phyloP scores from a whole-genome alignment of 2,888 invertebrate species.

The Sepiola atlantica region DNA sequence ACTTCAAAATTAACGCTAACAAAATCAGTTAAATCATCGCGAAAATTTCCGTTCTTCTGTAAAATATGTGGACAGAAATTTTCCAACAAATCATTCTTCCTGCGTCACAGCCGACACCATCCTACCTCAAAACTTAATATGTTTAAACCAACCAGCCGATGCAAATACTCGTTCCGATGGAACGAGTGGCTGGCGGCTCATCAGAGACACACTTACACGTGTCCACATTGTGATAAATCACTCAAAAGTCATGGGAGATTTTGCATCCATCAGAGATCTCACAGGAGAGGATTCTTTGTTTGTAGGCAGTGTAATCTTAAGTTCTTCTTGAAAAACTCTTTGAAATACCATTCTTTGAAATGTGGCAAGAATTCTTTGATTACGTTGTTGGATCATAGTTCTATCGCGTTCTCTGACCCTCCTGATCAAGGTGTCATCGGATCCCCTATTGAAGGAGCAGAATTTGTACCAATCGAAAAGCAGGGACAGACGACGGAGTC shows the following conservation, averaged over 20 bases:
- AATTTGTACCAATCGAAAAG: background rate
- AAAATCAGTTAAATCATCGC: background rate
- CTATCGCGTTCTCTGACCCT: background rate
- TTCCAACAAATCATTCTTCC: background rate
- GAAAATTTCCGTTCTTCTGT: background rate
- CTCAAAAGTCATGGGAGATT: background rate
- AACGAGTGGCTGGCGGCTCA: background rate
- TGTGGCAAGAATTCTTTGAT: background rate
- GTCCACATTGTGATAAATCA: background rate
- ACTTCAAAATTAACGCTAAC: background rate
- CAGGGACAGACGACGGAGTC: background rate
- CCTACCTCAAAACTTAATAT: background rate
- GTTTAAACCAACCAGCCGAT: background rate
- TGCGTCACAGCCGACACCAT: background rate
- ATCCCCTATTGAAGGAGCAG: background rate
- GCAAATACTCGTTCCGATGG: background rate
- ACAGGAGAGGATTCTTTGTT: background rate
- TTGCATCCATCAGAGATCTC: background rate
- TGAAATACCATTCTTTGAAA: background rate
- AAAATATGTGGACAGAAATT: conserved; percentile 15
- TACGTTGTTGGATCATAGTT: background rate
- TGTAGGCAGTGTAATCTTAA: background rate
- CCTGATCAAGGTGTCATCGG: background rate
- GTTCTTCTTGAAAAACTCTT: background rate
- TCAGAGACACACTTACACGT: background rate